Evolutionary conservation across 2,113 vertebrate species (phyloP).

Genomic region (Aythya baeri): DNA sequence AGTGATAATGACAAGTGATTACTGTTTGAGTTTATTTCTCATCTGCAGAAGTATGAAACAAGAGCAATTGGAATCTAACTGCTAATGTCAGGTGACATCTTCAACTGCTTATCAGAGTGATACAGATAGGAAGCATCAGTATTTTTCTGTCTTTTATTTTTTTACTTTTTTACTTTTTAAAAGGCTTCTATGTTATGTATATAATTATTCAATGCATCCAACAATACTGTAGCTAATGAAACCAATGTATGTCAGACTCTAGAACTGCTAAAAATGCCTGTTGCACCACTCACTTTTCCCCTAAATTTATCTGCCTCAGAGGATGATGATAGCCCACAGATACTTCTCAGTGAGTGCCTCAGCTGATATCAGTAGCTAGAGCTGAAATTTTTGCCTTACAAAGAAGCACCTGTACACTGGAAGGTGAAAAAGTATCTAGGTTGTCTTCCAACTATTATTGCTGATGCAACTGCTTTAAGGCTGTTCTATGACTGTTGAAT

Average conservation of each 20-base stretch:
- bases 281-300: neutral
- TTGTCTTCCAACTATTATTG: neutral
- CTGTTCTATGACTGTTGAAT: neutral
- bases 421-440: neutral
- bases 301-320: neutral
- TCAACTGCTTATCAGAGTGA: neutral
- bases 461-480: neutral
- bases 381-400: neutral
- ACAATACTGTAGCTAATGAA: neutral
- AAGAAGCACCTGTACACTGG: accelerated
- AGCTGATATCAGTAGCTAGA: neutral
- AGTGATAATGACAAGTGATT: neutral
- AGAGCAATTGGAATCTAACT: neutral
- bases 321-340: neutral
- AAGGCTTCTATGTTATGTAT: neutral
- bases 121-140: neutral
- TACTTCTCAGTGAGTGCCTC: accelerated
- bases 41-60: neutral
- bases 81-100: neutral
- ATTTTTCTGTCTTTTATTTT: neutral
- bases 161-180: neutral
- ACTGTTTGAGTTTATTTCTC: neutral
- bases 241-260: neutral
- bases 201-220: neutral
- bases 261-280: neutral